Evolutionary conservation across 37 sponge, comb jelly and placozoan species (phyloP).

Genomic region (Halichondria panicea): DNA sequence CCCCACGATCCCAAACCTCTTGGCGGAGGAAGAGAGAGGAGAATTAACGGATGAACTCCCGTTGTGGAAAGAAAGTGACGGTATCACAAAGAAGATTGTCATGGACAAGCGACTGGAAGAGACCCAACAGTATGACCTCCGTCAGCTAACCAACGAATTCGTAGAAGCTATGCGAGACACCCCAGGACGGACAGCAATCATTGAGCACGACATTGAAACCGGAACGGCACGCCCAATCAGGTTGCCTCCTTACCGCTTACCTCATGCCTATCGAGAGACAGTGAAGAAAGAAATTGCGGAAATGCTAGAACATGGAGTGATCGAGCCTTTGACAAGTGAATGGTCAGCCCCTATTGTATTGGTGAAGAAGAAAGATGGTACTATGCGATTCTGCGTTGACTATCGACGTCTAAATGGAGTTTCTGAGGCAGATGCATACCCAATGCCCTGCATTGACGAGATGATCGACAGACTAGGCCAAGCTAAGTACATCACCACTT

Average conservation of each 20-base stretch:
- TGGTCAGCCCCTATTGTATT: slow-evolving; percentile 68
- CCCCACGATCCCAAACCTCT: too few species aligned
- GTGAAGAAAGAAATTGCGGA: slow-evolving; percentile 14
- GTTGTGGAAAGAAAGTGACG: too few species aligned
- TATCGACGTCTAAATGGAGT: slow-evolving; percentile 57
- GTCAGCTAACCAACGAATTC: too few species aligned
- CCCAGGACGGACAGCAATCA: slow-evolving; percentile 22
- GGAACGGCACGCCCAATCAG: slow-evolving; percentile 33
- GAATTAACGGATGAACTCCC: too few species aligned
- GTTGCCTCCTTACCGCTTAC: slow-evolving; percentile 44
- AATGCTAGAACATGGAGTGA: slow-evolving; percentile 23
- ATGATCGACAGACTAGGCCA: slow-evolving; percentile 28
- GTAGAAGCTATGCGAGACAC: too few species aligned
- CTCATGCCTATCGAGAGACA: slow-evolving; percentile 18
- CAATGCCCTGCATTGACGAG: slow-evolving; percentile 64
- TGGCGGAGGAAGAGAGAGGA: too few species aligned
- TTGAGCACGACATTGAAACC: slow-evolving; percentile 45
- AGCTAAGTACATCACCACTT: slow-evolving; percentile 34
- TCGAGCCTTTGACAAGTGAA: slow-evolving; percentile 44
- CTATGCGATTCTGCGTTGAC: slow-evolving; percentile 62
- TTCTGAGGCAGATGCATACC: slow-evolving; percentile 52
- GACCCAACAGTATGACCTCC: too few species aligned
- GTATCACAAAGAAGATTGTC: too few species aligned
- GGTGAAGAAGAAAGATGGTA: slow-evolving; percentile 62
- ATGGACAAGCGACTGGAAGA: too few species aligned